Evolutionary conservation across 2,888 invertebrate species (phyloP), one percentile per base, ranked within the genome.

Genomic region (Rhingia rostrata): DNA sequence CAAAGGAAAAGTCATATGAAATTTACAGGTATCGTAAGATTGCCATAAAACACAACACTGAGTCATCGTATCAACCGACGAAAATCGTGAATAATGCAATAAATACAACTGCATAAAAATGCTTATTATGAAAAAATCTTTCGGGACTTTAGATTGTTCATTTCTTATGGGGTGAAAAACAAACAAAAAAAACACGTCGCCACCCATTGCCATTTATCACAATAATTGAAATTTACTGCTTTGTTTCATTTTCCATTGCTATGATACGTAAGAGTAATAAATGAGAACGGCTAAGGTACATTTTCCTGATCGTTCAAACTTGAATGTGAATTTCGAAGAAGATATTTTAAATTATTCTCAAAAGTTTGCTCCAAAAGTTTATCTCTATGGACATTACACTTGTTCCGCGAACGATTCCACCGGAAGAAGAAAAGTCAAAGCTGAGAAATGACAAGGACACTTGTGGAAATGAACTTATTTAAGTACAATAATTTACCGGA

Each of bases 31-130:
- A n/a, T 14, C n/a, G 6, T 45, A 45, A 45, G 12, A 45, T 45
- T 12, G 6, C 43, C 6, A 45, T 45, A 45, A 45, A 45, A 45
- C 12, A 43, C 12, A 45, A 37, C 6, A 12, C 43, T 6, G 12
- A 6, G 12, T 6, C 12, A 43, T n/a, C 43, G 12, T 45, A 45
- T 12, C 12, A n/a, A 45, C 43, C 43, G 12, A 12, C n/a, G 12
- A 5, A 45, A 45, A 45, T 45, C 12, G 43, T 45, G 43, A 45
- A 45, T 12, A 45, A 45, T 45, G 43, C 43, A 45, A 45, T 45
- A 45, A n/a, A 45, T 45, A 45, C 12, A 12, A 45, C 12, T 45
- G 6, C 12, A 12, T 12, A 4, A 45, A 45, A 45, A 12, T 14
- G 43, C n/a, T 45, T 5, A 43, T 12, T 45, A 45, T 45, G 43